These are phyloP conservation scores for Seira sanloemensis DNA, from an alignment of 2,888 invertebrate species.

Conservation along the genomic window DNA sequence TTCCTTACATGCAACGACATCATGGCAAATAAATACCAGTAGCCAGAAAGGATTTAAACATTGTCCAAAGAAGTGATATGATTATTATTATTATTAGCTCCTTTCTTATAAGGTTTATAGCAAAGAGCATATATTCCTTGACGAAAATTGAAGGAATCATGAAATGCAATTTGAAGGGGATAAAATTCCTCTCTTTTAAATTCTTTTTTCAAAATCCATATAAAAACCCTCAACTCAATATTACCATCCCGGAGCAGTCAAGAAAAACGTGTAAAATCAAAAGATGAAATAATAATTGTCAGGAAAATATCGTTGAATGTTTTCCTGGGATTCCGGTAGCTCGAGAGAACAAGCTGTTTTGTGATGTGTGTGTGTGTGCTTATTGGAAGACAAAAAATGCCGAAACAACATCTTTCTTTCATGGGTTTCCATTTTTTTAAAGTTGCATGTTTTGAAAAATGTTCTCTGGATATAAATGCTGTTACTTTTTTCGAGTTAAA, in stretches of 20 bases:
- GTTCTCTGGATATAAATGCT: slow-evolving; percentile 25
- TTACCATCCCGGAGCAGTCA: background rate
- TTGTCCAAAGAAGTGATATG: slow-evolving; percentile 36
- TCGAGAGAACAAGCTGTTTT: slow-evolving; percentile 41
- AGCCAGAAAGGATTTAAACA: slow-evolving; percentile 34
- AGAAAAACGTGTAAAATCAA: slow-evolving; percentile 2
- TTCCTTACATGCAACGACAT: slow-evolving; percentile 33
- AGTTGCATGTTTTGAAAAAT: slow-evolving; percentile 22
- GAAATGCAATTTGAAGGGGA: slow-evolving; percentile 15
- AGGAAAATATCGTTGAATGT: slow-evolving; percentile 1
- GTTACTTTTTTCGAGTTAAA: slow-evolving; percentile 23
- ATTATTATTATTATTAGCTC: slow-evolving; percentile 42
- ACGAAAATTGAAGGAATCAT: slow-evolving; percentile 11
- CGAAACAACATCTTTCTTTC: slow-evolving; percentile 11
- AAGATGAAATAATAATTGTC: slow-evolving; percentile 16
- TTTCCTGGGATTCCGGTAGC: slow-evolving; percentile 55
- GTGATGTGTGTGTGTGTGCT: too few relatives aligned
- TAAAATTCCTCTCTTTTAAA: background rate
- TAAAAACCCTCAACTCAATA: background rate
- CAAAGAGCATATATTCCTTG: background rate
- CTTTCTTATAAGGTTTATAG: slow-evolving; percentile 15
- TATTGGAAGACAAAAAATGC: slow-evolving; percentile 6
- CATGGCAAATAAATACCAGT: slow-evolving; percentile 53
- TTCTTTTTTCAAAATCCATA: background rate
- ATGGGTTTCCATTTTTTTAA: slow-evolving; percentile 3